These are phyloP conservation scores for Puffinus mauretanicus DNA, from an alignment of 2,113 vertebrate genomes.

Conservation along the genomic window DNA sequence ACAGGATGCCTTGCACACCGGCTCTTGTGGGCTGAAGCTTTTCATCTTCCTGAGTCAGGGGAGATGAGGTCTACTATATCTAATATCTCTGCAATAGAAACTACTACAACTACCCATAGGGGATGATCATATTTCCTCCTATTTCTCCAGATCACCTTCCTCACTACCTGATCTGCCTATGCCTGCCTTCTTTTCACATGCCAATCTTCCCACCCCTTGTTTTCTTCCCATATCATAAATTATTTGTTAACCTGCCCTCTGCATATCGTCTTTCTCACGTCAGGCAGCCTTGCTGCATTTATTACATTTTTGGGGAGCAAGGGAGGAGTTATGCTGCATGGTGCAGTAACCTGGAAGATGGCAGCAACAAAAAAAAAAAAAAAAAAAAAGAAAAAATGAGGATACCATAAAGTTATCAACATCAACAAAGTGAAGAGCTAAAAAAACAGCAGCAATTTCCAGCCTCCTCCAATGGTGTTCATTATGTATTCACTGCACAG, in stretches of 20 bases:
- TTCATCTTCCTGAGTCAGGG: not conserved
- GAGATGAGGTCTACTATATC: not conserved
- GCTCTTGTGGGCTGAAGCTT: not conserved
- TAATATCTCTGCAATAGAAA: not conserved
- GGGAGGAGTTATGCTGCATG: not conserved
- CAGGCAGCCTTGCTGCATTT: not conserved
- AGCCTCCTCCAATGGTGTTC: not conserved
- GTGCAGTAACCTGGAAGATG: not conserved
- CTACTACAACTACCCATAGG: not conserved
- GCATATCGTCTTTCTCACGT: not conserved
- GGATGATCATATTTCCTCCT: not conserved
- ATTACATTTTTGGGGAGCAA: not conserved
- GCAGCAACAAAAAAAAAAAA: not conserved
- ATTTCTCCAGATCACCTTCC: not conserved
- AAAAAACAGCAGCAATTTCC: not conserved
- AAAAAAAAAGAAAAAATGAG: not conserved
- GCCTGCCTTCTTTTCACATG: not conserved
- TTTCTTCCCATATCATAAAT: not conserved
- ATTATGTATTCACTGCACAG: constrained; percentile 20
- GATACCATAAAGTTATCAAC: not conserved
- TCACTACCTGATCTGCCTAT: accelerated
- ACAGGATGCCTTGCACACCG: not conserved
- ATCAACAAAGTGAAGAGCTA: not conserved
- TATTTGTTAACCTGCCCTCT: not conserved
- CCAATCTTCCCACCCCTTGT: not conserved